Conservation (phyloP, 2,113 vertebrate genomes). For the Parus major region DNA sequence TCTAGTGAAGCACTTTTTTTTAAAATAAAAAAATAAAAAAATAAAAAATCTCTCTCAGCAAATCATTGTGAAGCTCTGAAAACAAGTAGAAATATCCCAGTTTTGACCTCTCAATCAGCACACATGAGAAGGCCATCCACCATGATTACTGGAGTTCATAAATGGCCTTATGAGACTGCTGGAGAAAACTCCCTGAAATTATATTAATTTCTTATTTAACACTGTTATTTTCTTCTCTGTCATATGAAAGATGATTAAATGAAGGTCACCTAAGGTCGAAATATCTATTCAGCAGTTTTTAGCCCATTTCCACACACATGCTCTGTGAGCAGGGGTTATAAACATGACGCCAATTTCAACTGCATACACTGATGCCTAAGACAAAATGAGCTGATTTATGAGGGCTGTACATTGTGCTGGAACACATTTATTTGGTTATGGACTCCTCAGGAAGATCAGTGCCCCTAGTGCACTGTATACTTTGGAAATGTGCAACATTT, state of each 20-base stretch:
- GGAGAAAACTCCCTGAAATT: not conserved
- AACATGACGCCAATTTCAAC: conserved; percentile 13
- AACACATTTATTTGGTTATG: not conserved
- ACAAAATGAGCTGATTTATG: conserved; percentile 9
- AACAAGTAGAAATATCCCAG: not conserved
- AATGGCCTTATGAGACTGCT: not conserved
- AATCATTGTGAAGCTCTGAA: not conserved
- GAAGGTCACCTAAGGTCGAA: not conserved
- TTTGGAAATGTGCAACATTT: not conserved
- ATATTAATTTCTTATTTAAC: not conserved
- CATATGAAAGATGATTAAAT: not conserved
- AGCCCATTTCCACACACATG: not conserved
- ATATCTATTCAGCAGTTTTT: not conserved
- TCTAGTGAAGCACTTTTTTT: not conserved
- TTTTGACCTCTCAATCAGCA: not conserved
- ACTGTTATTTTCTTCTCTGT: not conserved
- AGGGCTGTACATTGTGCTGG: not conserved
- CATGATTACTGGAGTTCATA: not conserved
- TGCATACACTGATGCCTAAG: not conserved
- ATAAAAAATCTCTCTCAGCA: not conserved
- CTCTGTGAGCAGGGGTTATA: not conserved
- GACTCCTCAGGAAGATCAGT: not conserved
- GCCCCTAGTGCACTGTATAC: not conserved
- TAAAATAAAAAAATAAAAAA: not conserved
- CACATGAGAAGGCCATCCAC: not conserved